Evolutionary conservation across 2,113 vertebrate species (phyloP).

Genomic region (Dryoscopus gambensis): DNA sequence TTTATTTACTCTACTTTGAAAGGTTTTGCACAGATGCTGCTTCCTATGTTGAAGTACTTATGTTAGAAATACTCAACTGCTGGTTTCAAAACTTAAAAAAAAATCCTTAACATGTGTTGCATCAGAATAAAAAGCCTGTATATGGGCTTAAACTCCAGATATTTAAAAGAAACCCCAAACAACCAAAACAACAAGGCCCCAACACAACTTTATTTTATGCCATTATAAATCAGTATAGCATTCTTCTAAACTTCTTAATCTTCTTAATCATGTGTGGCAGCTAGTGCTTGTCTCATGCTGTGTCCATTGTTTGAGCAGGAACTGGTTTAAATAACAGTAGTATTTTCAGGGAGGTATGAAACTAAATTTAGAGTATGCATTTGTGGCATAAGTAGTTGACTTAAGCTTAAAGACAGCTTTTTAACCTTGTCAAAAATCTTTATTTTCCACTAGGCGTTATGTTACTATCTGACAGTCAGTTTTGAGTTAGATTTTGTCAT

Average conservation of each 20-base stretch:
- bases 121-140: background rate
- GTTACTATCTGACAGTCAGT: background rate
- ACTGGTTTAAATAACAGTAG: background rate
- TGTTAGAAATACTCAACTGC: background rate
- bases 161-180: background rate
- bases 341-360: background rate
- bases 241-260: background rate
- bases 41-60: background rate
- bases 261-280: background rate
- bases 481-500: background rate
- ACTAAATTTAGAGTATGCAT: background rate
- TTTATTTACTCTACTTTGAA: background rate
- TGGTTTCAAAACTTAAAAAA: background rate
- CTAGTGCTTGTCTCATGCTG: background rate
- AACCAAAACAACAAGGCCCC: rapidly evolving
- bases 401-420: background rate
- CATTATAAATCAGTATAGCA: background rate
- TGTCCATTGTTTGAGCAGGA: background rate
- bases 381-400: background rate
- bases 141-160: background rate
- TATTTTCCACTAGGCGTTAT: background rate
- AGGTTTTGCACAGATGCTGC: background rate
- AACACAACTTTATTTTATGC: background rate
- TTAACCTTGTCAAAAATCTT: background rate
- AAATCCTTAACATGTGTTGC: background rate